phyloP scores from a whole-genome alignment of 2,113 vertebrate species.

The Epinephelus moara region DNA sequence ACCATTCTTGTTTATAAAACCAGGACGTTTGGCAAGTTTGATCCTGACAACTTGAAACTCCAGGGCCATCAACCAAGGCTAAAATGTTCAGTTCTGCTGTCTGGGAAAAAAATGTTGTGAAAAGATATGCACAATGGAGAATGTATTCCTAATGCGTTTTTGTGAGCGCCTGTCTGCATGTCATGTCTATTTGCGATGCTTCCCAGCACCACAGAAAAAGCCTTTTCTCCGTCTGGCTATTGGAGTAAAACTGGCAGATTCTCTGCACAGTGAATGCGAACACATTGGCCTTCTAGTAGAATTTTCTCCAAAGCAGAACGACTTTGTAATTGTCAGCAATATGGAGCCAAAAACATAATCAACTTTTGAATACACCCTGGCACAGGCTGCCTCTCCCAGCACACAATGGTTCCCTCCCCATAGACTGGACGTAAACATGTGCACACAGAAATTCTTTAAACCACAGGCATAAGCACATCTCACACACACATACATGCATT shows the following conservation, averaged over 20 bases:
- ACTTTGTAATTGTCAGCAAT: conserved; percentile 70
- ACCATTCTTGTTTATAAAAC: conserved; percentile 45
- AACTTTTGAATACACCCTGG: conserved; percentile 62
- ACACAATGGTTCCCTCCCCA: conserved; percentile 38
- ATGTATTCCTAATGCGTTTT: conserved; percentile 62
- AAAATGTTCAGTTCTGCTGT: conserved; percentile 55
- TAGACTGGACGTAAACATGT: conserved; percentile 22
- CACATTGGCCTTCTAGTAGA: conserved; percentile 49
- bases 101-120: conserved; percentile 46
- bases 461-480: conserved; percentile 22
- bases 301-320: conserved; percentile 58
- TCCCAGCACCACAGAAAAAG: conserved; percentile 28
- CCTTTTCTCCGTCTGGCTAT: conserved; percentile 39
- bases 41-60: conserved; percentile 57
- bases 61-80: conserved; percentile 52
- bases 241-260: conserved; percentile 47
- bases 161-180: conserved; percentile 38
- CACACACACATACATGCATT: conserved; percentile 5
- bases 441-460: conserved; percentile 24
- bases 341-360: conserved; percentile 70
- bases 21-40: conserved; percentile 43
- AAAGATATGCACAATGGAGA: conserved; percentile 59
- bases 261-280: conserved; percentile 37
- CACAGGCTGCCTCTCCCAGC: conserved; percentile 24
- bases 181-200: conserved; percentile 52